Conservation (phyloP, 2,888 invertebrate genomes). For the Chymomyza amoena region DNA sequence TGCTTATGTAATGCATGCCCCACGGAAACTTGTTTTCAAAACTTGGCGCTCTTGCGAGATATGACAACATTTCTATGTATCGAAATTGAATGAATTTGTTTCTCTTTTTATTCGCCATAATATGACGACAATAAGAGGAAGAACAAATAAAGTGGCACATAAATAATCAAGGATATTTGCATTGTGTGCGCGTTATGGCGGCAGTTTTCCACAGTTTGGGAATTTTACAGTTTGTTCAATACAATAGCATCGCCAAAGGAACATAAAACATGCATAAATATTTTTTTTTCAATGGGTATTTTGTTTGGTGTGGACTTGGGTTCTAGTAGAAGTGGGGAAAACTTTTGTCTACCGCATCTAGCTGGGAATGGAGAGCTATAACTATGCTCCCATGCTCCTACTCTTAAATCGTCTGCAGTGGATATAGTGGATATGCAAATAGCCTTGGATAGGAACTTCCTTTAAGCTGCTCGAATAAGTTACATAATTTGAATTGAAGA, state of each 20-base stretch:
- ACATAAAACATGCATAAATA: not conserved
- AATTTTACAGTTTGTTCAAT: not conserved
- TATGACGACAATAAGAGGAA: not conserved
- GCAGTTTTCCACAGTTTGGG: too few species aligned
- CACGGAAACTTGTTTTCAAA: constrained; percentile 58
- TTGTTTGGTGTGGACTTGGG: too few species aligned
- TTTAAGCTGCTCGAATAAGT: too few species aligned
- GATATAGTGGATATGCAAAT: too few species aligned
- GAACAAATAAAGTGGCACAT: not conserved
- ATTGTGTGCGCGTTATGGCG: not conserved
- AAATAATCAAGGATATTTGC: not conserved
- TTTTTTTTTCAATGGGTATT: not conserved
- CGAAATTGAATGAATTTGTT: constrained; percentile 37
- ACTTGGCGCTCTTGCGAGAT: constrained; percentile 44
- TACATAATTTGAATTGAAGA: too few species aligned
- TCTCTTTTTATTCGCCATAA: not conserved
- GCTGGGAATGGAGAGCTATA: too few species aligned
- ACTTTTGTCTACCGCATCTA: too few species aligned
- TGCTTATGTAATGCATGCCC: constrained; percentile 66
- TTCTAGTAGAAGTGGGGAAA: too few species aligned
- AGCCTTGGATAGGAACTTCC: too few species aligned
- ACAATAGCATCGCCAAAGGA: not conserved
- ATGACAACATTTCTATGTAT: constrained; percentile 62
- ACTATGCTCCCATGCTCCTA: too few species aligned
- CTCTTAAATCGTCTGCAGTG: too few species aligned